Evolutionary conservation across 2,113 vertebrate genomes (phyloP), one percentile per base, ranked within the genome.

Genomic region (Oophaga pumilio): DNA sequence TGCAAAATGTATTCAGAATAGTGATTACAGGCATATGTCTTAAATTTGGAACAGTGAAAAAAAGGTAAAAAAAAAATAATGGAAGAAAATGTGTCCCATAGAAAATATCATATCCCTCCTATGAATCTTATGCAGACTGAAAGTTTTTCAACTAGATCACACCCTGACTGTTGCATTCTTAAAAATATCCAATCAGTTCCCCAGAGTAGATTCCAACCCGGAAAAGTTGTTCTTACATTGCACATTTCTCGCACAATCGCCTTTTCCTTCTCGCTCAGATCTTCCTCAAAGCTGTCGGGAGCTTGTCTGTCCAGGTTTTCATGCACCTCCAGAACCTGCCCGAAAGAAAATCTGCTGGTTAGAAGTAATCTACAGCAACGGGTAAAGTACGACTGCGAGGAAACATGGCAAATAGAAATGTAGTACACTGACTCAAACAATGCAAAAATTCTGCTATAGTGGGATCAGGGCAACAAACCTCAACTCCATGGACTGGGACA

Each of bases 211-310:
- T 50, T 6, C 28, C 73, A 43, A 49, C 43, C 73, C 73, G 6
- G 6, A 76, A 8, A 76, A 33, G 26, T 7, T 1, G 4, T 77
- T 28, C 95, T 95, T 94, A 98, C 97, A 78, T 98, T 98, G 94
- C 97, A 99, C 97, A 98, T 98, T 93, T 98, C 97, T 6, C 97
- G 95, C 88, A 98, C 97, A 0, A 98, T 98, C 33, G 97, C 97
- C 93, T 98, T 98, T 93, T 98, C 97, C 89, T 98, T 98, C 94
- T 98, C 97, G 4, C 97, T 98, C 87, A 98, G 94, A 85, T 97
- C 97, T 85, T 98, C 97, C 90, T 98, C 97, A 0, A 97, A 97
- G 92, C 93, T 97, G 91, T 98, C 96, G 6, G 96, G 95, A 89
- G 94, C 92, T 91, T 96, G 97, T 89, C 97, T 96, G 93, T 98